phyloP scores from a whole-genome alignment of 2,797 vertebrate species.

The Rhadinocentrus ornatus region DNA sequence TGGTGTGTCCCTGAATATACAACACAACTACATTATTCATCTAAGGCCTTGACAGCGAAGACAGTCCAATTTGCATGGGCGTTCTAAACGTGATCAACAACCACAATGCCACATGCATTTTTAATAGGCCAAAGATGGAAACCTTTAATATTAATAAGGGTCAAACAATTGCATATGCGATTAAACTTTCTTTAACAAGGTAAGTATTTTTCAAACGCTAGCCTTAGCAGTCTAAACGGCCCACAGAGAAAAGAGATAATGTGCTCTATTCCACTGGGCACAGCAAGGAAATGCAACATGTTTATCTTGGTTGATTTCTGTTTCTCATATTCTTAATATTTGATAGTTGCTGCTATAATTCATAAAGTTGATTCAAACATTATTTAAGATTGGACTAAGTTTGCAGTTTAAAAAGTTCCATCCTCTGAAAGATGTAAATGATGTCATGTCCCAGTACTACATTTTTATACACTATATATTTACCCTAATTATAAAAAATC shows the following conservation, averaged over 20 bases:
- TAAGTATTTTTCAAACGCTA: constrained; percentile 81
- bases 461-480: background rate
- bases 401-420: background rate
- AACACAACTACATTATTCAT: constrained; percentile 99
- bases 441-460: background rate
- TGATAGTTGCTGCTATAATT: constrained; percentile 24
- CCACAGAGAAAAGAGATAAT: constrained; percentile 63
- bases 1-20: constrained; percentile 98
- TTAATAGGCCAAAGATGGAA: constrained; percentile 91
- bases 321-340: constrained; percentile 15
- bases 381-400: constrained; percentile 7
- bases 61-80: constrained; percentile 99
- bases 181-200: constrained; percentile 86
- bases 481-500: constrained; percentile 4
- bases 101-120: constrained; percentile 98
- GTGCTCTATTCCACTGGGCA: constrained; percentile 26
- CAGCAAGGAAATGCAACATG: constrained; percentile 32
- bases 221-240: constrained; percentile 68
- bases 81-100: constrained; percentile 99
- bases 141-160: constrained; percentile 96
- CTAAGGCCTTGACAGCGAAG: constrained; percentile 95
- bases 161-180: constrained; percentile 94
- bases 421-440: background rate
- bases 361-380: background rate
- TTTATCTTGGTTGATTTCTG: constrained; percentile 21